Evolutionary conservation across 2,113 vertebrate species (phyloP).

Genomic region (Xerus inauris): DNA sequence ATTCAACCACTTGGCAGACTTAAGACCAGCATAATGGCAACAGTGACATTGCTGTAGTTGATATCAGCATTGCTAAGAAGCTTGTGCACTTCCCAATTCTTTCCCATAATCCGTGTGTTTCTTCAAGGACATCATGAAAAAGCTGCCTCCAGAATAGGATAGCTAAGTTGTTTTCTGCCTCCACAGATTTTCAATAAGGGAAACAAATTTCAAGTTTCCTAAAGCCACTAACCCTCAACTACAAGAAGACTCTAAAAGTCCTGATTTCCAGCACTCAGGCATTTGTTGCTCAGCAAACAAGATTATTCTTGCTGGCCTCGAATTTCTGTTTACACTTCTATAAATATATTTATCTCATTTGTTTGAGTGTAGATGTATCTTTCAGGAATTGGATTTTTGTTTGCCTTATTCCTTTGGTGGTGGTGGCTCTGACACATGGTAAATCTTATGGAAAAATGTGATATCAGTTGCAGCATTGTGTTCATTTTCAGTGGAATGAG

Average conservation of each 20-base stretch:
- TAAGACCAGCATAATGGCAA: background rate
- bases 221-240: background rate
- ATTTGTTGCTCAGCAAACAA: constrained; percentile 42
- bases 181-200: background rate
- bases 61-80: constrained; percentile 18
- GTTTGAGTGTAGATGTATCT: background rate
- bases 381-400: constrained; percentile 23
- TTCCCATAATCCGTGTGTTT: constrained; percentile 71
- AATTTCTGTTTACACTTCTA: background rate
- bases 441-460: background rate
- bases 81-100: constrained; percentile 62
- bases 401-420: background rate
- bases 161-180: constrained; percentile 63
- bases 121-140: constrained; percentile 71
- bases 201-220: constrained; percentile 69
- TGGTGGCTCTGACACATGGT: background rate
- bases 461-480: background rate
- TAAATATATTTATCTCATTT: constrained; percentile 48
- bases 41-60: background rate
- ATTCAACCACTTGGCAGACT: background rate
- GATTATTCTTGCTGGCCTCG: constrained; percentile 24
- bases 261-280: background rate
- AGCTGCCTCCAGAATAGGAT: constrained; percentile 44
- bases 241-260: background rate
- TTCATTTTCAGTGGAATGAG: background rate